These are phyloP conservation scores for Nothura maculosa DNA, from an alignment of 2,797 vertebrate genomes.

Conservation along the genomic window DNA sequence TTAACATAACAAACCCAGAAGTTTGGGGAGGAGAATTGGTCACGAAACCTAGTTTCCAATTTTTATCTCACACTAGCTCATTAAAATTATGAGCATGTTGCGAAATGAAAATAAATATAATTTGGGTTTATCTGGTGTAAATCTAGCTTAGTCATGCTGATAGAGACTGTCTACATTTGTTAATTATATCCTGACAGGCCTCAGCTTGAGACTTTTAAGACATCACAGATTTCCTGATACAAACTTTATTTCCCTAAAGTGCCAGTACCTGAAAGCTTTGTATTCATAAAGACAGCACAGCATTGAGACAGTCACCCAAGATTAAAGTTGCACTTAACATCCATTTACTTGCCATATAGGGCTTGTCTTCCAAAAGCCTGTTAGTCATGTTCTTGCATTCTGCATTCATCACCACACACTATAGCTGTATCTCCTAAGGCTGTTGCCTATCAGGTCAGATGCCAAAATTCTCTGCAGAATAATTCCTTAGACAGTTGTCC, in stretches of 20 bases:
- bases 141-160: constrained; percentile 64
- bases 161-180: constrained; percentile 46
- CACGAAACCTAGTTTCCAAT: constrained; percentile 1
- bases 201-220: constrained; percentile 41
- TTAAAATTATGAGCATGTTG: constrained; percentile 34
- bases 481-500: neutral
- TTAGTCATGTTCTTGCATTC: rapidly evolving
- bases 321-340: neutral
- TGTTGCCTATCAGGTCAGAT: neutral
- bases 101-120: constrained; percentile 59
- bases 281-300: neutral
- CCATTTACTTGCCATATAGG: neutral
- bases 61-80: neutral
- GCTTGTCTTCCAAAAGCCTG: neutral
- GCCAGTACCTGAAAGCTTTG: neutral
- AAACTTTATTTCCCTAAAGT: neutral
- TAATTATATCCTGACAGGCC: constrained; percentile 54
- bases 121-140: constrained; percentile 12
- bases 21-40: constrained; percentile 3
- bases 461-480: neutral
- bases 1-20: neutral
- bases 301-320: rapidly evolving
- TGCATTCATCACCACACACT: neutral
- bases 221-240: neutral
- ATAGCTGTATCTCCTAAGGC: rapidly evolving